Evolutionary conservation across 2,113 vertebrate genomes (phyloP).

Genomic region (Felis catus): DNA sequence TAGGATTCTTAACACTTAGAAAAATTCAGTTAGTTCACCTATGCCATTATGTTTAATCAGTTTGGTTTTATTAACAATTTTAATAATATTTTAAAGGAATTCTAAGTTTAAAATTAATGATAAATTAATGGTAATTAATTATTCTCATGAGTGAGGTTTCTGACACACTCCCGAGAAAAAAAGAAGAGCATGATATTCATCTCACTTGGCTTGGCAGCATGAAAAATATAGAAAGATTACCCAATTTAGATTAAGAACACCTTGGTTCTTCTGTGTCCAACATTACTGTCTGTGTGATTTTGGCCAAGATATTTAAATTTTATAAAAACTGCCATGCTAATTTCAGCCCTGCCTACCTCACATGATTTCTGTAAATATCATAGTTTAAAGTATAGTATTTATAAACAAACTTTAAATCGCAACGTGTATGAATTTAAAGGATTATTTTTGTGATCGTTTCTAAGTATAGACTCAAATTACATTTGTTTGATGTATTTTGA

Average conservation of each 20-base stretch:
- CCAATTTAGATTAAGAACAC: neutral
- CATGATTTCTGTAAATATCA: neutral
- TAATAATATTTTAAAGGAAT: slow-evolving; percentile 9
- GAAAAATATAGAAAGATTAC: neutral
- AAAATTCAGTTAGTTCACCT: neutral
- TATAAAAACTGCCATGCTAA: neutral
- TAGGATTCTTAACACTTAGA: neutral
- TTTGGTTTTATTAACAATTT: slow-evolving; percentile 20
- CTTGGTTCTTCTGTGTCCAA: neutral
- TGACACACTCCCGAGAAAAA: neutral
- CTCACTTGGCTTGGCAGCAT: neutral
- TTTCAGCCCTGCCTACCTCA: neutral
- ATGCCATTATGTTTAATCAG: neutral
- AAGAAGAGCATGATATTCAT: neutral
- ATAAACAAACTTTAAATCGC: neutral
- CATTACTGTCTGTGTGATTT: neutral
- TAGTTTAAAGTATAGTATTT: neutral
- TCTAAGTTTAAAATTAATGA: slow-evolving; percentile 41
- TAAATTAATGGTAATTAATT: slow-evolving; percentile 43
- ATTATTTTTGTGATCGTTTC: neutral
- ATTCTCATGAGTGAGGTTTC: neutral
- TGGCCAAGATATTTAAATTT: neutral
- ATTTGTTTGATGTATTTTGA: neutral
- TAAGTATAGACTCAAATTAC: neutral
- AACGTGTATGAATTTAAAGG: neutral